phyloP scores from a whole-genome alignment of 2,888 invertebrate genomes.

The Standfussiana lucernea region DNA sequence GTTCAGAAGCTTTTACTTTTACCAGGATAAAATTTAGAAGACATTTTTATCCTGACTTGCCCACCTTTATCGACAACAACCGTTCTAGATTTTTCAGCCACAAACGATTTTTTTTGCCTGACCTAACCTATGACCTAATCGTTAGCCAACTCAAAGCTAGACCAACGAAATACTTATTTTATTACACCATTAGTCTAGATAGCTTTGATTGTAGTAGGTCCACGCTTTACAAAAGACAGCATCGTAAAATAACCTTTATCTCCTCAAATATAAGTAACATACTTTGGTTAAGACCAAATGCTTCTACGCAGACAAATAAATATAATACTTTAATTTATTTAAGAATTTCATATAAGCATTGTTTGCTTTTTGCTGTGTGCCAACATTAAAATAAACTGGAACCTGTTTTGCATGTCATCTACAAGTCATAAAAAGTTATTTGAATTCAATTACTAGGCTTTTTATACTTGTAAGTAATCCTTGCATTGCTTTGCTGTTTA shows the following conservation, averaged over 20 bases:
- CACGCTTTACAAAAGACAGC: not conserved
- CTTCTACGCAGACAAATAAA: not conserved
- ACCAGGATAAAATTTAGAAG: not conserved
- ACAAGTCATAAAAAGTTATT: conserved; percentile 22
- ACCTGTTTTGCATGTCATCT: conserved; percentile 19
- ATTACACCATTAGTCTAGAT: conserved; percentile 14
- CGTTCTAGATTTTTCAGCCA: conserved; percentile 3
- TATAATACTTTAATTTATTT: conserved; percentile 39
- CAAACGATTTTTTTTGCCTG: conserved; percentile 9
- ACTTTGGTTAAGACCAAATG: not conserved
- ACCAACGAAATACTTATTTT: conserved; percentile 11
- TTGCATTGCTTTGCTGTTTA: not conserved
- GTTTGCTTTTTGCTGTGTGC: conserved; percentile 33
- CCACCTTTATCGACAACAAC: not conserved
- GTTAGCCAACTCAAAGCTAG: conserved; percentile 2
- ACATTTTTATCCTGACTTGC: not conserved
- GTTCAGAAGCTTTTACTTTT: not conserved
- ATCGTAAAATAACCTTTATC: not conserved
- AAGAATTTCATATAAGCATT: conserved; percentile 28
- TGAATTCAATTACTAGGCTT: conserved; percentile 24
- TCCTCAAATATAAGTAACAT: not conserved
- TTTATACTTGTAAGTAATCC: conserved; percentile 13
- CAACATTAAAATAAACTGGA: not conserved
- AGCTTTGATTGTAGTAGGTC: not conserved
- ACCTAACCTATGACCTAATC: conserved; percentile 34